Evolutionary conservation across 1,140 invertebrate genomes (phyloP).

Genomic region (Ostrea denselamellosa): DNA sequence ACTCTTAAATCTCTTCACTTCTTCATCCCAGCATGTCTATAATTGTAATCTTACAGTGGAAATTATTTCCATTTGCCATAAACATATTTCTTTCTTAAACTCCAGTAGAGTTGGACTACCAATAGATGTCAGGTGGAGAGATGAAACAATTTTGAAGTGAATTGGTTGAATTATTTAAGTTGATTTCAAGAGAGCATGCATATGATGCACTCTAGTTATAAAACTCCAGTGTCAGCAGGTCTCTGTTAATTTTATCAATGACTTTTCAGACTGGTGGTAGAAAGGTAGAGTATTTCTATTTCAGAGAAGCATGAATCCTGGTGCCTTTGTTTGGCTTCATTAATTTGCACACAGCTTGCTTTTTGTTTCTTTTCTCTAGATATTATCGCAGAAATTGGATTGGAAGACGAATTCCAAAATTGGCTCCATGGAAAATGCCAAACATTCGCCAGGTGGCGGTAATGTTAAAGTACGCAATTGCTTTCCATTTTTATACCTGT

Average conservation of each 20-base stretch:
- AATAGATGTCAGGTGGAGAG: background rate
- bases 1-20: background rate
- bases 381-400: conserved; percentile 86
- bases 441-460: conserved; percentile 93
- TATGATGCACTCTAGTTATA: background rate
- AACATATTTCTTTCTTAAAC: background rate
- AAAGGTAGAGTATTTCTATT: conserved; percentile 33
- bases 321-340: conserved; percentile 56
- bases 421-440: conserved; percentile 94
- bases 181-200: background rate
- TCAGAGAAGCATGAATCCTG: conserved; percentile 13
- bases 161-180: background rate
- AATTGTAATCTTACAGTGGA: background rate
- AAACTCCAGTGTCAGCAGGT: background rate
- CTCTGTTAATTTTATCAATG: background rate
- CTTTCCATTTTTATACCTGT: conserved; percentile 19
- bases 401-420: conserved; percentile 88
- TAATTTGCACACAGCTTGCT: conserved; percentile 53
- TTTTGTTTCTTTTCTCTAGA: conserved; percentile 60
- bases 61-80: background rate
- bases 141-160: background rate
- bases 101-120: background rate
- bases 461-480: conserved; percentile 69
- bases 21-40: background rate
- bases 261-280: conserved; percentile 24